Base-by-base conservation (phyloP, 2,797 vertebrate species). In the Trachops cirrhosus region DNA sequence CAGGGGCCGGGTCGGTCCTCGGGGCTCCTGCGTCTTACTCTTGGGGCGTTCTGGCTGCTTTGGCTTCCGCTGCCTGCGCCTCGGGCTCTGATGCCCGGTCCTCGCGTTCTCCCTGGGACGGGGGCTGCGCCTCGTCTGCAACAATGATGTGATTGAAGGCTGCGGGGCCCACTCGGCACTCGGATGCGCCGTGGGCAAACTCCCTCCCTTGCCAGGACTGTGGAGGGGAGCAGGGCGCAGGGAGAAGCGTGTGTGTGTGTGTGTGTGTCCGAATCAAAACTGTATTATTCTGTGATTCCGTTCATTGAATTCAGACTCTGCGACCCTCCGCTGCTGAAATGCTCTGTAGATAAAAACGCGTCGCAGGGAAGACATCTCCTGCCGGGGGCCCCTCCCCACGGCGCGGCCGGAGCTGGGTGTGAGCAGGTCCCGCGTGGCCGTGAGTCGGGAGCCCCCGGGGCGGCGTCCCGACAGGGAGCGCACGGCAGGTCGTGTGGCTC, bases 401-500 rank as follows among this genome's bases (percentile, higher is more conserved):
- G 41, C 10, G 29, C 29, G n/a, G 29, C 22, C 24, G 24, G 18
- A 3, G 18, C 2, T 1, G 70, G 2, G 2, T 4, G 24, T 7
- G 8, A 9, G 21, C 19, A 3, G 44, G 24, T 3, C 29, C 0
- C 24, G 16, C 3, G 32, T 19, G 57, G 57, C n/a, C 21, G 16
- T 1, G 21, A 9, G 11, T 50, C 73, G 9, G 3, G 14, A 10
- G 15, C 16, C n/a, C 64, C n/a, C 57, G n/a, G 2, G 1, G 34
- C 32, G 77, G 29, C n/a, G 24, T 14, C 41, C 3, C 0, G 7
- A 22, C 4, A 4, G 57, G 83, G 26, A 2, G 15, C 1, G 24
- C 12, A 0, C 0, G 2, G 59, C 15, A 3, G 14, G 29, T 57
- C 5, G 4, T 3, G 0, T 21, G 46, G 1, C 12, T 9, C 2